Percentiles rank a stretch among this genome's conserved stretches.
These are phyloP conservation scores for Capromys pilorides DNA, from an alignment of 2,797 vertebrate genomes.

Conservation along the genomic window DNA sequence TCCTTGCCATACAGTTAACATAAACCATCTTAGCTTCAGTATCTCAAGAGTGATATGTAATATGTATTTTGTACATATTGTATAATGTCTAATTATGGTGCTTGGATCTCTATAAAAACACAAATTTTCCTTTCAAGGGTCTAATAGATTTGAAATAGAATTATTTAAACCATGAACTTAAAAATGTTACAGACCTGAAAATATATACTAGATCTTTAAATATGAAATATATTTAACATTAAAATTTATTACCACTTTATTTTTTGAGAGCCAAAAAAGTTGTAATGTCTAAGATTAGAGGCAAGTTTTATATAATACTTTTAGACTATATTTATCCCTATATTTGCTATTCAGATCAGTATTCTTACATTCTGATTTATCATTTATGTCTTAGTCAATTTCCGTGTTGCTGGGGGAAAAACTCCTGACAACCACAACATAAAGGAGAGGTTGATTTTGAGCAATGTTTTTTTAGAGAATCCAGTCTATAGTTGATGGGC, in stretches of 20 bases:
- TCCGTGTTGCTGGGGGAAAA: not conserved
- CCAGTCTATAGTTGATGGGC: not conserved
- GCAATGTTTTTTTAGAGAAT: not conserved
- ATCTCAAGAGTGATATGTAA: not conserved
- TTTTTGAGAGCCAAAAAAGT: not conserved
- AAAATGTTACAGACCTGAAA: not conserved
- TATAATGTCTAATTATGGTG: not conserved
- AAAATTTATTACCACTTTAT: not conserved
- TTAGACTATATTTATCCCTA: not conserved
- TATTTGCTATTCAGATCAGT: not conserved
- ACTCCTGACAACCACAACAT: not conserved
- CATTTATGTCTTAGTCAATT: not conserved
- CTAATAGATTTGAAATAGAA: not conserved
- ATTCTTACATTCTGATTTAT: not conserved
- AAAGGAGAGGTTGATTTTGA: not conserved
- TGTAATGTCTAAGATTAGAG: not conserved
- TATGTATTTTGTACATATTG: not conserved
- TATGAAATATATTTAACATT: not conserved
- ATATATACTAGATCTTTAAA: not conserved
- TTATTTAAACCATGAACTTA: not conserved
- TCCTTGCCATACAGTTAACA: too few species aligned
- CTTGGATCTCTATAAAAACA: not conserved
- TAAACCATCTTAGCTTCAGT: not conserved
- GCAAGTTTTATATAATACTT: not conserved
- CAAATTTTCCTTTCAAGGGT: not conserved